A percentile compares a stretch with the other conserved stretches of the same genome.
Conservation (phyloP, 2,888 invertebrate species). For the Sinhomidia bicolor region DNA sequence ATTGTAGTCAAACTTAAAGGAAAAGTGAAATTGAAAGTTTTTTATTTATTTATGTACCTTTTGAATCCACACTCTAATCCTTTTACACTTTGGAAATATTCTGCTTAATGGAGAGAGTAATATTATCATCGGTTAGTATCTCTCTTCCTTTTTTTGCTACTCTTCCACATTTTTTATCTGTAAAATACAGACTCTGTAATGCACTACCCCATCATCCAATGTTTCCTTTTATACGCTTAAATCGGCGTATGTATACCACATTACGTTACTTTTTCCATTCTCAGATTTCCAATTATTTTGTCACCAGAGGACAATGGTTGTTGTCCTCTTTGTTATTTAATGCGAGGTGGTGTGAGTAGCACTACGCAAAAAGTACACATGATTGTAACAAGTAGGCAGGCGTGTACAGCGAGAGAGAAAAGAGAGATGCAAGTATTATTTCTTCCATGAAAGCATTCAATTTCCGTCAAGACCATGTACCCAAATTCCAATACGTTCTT, state of each 20-base stretch:
- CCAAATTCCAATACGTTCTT: neutral
- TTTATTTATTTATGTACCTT: neutral
- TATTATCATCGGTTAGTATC: neutral
- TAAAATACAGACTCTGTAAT: neutral
- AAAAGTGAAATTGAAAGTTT: constrained; percentile 19
- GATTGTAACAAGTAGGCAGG: neutral
- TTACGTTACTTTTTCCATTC: constrained; percentile 1
- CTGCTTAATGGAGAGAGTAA: constrained; percentile 18
- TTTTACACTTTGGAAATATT: constrained; percentile 25
- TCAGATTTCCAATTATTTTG: constrained; percentile 40
- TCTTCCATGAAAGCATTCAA: constrained; percentile 10
- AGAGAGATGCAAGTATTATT: neutral
- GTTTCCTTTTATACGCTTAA: neutral
- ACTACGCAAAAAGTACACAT: no score
- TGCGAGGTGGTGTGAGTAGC: constrained; percentile 14
- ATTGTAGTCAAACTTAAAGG: neutral
- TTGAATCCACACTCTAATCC: constrained; percentile 2
- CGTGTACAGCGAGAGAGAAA: neutral
- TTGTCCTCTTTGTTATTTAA: constrained; percentile 15
- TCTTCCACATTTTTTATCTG: neutral
- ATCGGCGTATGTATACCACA: no score
- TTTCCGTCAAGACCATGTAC: neutral
- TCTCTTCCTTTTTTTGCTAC: neutral
- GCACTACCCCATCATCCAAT: neutral
- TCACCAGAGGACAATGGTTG: constrained; percentile 26